These are phyloP conservation scores for Sebastolobus alascanus DNA, from an alignment of 2,797 vertebrate species.

Conservation along the genomic window DNA sequence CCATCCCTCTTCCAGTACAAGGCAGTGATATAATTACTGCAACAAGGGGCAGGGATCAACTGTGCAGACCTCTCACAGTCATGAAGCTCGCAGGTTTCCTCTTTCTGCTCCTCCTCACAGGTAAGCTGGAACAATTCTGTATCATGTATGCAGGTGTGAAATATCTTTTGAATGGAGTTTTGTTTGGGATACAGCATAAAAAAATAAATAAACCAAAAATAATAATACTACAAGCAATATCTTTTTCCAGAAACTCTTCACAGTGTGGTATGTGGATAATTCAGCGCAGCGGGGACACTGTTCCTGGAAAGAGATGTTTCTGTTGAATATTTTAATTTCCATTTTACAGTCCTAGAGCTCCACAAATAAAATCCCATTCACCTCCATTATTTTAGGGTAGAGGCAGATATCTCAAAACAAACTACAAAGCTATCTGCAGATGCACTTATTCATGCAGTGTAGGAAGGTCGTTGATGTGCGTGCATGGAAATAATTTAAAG, in stretches of 20 bases:
- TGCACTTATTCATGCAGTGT: not conserved
- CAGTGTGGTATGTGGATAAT: not conserved
- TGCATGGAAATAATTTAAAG: not conserved
- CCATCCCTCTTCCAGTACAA: not conserved
- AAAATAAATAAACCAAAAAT: too few species aligned
- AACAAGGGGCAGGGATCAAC: not conserved
- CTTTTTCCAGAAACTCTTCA: not conserved
- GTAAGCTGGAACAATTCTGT: conserved; percentile 27
- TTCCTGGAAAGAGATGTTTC: not conserved
- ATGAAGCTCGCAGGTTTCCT: conserved; percentile 20
- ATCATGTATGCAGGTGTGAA: not conserved
- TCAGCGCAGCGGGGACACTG: not conserved
- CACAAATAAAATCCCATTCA: not conserved
- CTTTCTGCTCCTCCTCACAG: conserved; percentile 42
- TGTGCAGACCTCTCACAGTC: conserved; percentile 7
- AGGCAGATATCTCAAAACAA: not conserved
- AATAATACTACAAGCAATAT: not conserved
- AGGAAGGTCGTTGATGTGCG: not conserved
- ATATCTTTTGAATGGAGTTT: not conserved
- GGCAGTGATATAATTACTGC: not conserved
- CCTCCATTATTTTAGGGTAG: not conserved
- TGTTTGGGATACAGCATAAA: not conserved
- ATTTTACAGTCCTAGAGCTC: not conserved
- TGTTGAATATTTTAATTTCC: not conserved
- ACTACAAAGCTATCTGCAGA: not conserved